Conservation (phyloP, 2,113 vertebrate species). For the Pteropus alecto region DNA sequence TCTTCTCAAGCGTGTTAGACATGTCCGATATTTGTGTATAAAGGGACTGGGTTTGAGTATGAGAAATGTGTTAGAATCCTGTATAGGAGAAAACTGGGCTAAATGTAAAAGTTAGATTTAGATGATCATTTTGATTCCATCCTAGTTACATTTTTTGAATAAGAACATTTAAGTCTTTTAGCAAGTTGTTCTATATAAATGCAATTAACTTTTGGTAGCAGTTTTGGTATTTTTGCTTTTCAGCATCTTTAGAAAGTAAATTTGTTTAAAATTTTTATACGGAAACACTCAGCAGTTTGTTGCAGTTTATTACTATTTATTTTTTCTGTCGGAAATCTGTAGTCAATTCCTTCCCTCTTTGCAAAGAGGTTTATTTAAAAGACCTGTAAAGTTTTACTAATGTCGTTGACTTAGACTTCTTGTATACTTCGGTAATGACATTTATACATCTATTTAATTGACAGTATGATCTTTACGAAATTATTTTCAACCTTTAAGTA, state of each 20-base stretch:
- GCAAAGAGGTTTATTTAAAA: neutral
- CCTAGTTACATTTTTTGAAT: neutral
- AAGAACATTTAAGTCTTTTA: neutral
- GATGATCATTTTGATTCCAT: neutral
- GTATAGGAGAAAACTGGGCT: neutral
- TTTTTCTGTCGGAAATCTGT: neutral
- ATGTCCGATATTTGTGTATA: neutral
- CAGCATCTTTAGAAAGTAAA: neutral
- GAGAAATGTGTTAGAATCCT: neutral
- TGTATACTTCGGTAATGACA: neutral
- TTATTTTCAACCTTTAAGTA: neutral
- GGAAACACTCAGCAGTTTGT: neutral
- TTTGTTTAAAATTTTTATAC: conserved; percentile 9
- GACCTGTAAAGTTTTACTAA: neutral
- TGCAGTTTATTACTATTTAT: neutral
- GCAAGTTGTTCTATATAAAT: neutral
- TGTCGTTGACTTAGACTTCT: neutral
- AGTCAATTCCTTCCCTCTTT: neutral
- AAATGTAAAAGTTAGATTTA: neutral
- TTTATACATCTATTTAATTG: neutral
- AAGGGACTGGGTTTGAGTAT: neutral
- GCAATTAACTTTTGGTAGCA: neutral
- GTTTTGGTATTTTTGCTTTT: neutral
- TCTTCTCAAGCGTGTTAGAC: neutral
- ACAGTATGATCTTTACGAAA: neutral